phyloP scores from a whole-genome alignment of 2,888 invertebrate species.

The Drosophila kambysellisi region DNA sequence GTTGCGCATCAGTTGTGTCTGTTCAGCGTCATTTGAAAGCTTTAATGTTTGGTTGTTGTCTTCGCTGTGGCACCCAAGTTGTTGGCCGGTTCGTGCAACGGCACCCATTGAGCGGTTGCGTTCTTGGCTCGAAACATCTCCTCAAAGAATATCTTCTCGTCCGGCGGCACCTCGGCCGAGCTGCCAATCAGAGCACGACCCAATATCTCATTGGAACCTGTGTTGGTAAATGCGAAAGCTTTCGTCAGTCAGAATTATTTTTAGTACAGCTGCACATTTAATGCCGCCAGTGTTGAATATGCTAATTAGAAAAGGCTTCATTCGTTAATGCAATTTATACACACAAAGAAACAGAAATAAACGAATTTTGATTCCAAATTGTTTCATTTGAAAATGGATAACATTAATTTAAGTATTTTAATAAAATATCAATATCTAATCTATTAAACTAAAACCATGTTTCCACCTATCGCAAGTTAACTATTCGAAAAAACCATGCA shows the following conservation, averaged over 20 bases:
- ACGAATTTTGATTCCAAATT: no score
- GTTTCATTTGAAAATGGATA: no score
- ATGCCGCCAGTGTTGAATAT: background rate
- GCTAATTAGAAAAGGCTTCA: background rate
- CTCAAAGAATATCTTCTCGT: constrained; percentile 86
- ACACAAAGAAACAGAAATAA: background rate
- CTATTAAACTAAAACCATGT: no score
- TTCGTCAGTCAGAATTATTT: background rate
- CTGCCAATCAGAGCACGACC: constrained; percentile 86
- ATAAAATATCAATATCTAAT: no score
- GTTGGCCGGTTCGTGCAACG: constrained; percentile 83
- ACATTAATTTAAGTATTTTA: no score
- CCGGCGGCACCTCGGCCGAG: constrained; percentile 84
- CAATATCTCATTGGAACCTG: constrained; percentile 87
- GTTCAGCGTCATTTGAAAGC: background rate
- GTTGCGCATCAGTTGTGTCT: constrained; percentile 37
- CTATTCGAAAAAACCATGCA: no score
- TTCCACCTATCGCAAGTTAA: no score
- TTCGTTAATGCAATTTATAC: background rate
- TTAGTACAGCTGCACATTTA: background rate
- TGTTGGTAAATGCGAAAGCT: background rate
- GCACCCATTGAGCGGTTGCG: constrained; percentile 87
- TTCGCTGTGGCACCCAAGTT: constrained; percentile 62
- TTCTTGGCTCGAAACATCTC: constrained; percentile 87
- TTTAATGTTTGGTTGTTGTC: constrained; percentile 60